phyloP scores from a whole-genome alignment of 2,797 vertebrate species.

The Enteromius trimaculatus region DNA sequence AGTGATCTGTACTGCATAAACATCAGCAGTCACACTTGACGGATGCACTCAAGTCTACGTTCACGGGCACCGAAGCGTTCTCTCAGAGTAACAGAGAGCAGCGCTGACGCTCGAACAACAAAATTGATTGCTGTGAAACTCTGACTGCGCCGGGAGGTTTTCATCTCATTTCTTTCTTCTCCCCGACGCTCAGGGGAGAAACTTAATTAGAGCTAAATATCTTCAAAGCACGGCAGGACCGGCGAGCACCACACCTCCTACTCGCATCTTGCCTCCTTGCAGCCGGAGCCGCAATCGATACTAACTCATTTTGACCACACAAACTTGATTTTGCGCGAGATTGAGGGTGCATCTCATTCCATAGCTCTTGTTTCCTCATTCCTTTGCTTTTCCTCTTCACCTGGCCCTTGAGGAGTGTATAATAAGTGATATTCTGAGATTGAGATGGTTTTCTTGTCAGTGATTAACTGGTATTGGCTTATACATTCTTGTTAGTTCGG shows the following conservation, averaged over 20 bases:
- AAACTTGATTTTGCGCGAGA: conserved; percentile 63
- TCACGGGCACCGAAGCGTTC: conserved; percentile 27
- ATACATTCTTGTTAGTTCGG: background rate
- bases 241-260: conserved; percentile 66
- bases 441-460: background rate
- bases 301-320: conserved; percentile 66
- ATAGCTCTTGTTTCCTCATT: conserved; percentile 14
- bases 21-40: conserved; percentile 25
- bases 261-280: conserved; percentile 52
- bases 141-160: conserved; percentile 67
- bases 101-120: conserved; percentile 55
- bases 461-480: conserved; percentile 40
- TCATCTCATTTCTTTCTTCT: conserved; percentile 72
- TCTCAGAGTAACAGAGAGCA: conserved; percentile 42
- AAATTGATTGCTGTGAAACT: conserved; percentile 76
- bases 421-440: conserved; percentile 26
- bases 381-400: conserved; percentile 25
- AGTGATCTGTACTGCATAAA: conserved; percentile 5
- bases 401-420: background rate
- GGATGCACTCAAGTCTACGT: conserved; percentile 17
- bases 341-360: conserved; percentile 35
- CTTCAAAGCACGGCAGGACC: conserved; percentile 73
- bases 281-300: conserved; percentile 69
- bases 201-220: conserved; percentile 85
- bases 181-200: conserved; percentile 68